Percentiles rank a stretch among this genome's conserved stretches.
Evolutionary conservation across 1,140 invertebrate genomes (phyloP).

Genomic region (Anagrus nilaparvatae): DNA sequence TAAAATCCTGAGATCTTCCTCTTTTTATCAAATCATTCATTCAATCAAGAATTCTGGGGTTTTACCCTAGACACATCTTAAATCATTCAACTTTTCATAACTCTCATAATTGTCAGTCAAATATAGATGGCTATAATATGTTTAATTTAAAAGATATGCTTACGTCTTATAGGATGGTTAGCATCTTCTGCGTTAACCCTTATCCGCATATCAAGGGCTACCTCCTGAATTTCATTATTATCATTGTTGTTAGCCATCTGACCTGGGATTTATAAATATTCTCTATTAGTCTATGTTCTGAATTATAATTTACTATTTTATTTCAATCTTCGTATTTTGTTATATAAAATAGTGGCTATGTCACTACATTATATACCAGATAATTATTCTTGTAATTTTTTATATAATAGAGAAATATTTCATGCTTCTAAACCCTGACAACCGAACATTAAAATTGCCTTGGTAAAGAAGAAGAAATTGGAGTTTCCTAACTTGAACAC

Average conservation of each 20-base stretch:
- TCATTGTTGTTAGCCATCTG: conserved; percentile 15
- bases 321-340: conserved; percentile 4
- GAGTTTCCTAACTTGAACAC: conserved; percentile 13
- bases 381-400: too few relatives aligned
- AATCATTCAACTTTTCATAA: conserved; percentile 4
- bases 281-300: conserved; percentile 16
- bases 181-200: conserved; percentile 18
- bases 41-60: too few relatives aligned
- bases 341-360: conserved; percentile 5
- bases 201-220: too few relatives aligned
- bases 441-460: conserved; percentile 15
- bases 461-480: conserved; percentile 16
- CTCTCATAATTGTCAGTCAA: conserved; percentile 13
- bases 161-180: conserved; percentile 11
- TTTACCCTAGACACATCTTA: too few relatives aligned
- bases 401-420: too few relatives aligned
- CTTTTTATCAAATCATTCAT: too few relatives aligned
- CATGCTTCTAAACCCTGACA: conserved; percentile 18
- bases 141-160: neutral
- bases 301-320: neutral
- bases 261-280: conserved; percentile 18
- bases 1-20: too few relatives aligned
- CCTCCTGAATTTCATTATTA: too few relatives aligned
- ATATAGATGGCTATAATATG: conserved; percentile 5
- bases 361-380: conserved; percentile 14